phyloP scores from a whole-genome alignment of 1,140 invertebrate genomes.

The Neodiprion pinetum region DNA sequence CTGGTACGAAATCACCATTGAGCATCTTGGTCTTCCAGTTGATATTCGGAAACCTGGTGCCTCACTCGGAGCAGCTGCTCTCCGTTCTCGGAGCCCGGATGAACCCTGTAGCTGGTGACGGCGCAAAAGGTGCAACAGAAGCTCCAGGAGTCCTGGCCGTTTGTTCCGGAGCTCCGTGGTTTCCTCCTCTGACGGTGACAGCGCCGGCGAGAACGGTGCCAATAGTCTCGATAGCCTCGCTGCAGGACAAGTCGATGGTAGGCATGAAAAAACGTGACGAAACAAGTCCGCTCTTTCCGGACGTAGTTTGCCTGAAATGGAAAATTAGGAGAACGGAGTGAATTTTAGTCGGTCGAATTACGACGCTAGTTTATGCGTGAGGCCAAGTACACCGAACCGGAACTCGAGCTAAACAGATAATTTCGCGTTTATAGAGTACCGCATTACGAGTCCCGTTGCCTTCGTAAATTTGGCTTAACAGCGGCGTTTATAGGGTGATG shows the following conservation, averaged over 20 bases:
- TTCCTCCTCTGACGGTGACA: conserved; percentile 75
- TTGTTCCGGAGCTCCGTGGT: conserved; percentile 67
- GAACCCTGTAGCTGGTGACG: conserved; percentile 41
- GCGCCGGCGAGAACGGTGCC: conserved; percentile 63
- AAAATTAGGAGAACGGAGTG: too few species aligned
- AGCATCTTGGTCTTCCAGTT: conserved; percentile 37
- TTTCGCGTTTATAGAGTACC: conserved; percentile 1
- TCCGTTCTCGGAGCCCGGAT: conserved; percentile 54
- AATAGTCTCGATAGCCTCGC: conserved; percentile 32
- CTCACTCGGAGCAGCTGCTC: conserved; percentile 56
- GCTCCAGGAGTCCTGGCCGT: conserved; percentile 53
- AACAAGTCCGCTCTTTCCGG: too few species aligned
- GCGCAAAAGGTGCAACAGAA: conserved; percentile 46
- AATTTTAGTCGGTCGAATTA: too few species aligned
- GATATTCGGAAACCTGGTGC: conserved; percentile 55
- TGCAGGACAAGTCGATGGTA: background rate
- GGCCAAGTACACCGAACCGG: too few species aligned
- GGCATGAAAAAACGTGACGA: background rate
- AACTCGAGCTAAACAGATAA: background rate
- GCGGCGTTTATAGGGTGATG: background rate
- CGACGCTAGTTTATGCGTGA: too few species aligned
- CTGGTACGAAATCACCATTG: background rate
- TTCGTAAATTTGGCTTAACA: background rate
- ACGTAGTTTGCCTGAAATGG: too few species aligned
- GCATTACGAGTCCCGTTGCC: background rate